phyloP scores from a whole-genome alignment of 2,888 invertebrate species.

The Drosophila affinis region DNA sequence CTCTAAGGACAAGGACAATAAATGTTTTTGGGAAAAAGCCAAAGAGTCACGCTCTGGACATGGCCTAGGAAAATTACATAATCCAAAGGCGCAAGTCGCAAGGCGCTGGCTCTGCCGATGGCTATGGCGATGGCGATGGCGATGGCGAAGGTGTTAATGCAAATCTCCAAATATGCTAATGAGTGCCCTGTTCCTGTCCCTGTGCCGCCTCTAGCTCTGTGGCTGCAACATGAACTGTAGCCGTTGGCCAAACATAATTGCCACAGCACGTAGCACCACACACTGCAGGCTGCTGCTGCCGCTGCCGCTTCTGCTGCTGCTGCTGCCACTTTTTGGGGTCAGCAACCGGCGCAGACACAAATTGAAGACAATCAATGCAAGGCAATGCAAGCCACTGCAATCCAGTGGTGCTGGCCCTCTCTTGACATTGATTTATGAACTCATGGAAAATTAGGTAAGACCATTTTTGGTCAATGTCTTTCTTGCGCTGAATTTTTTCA shows the following conservation, averaged over 20 bases:
- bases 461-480: conserved; percentile 77
- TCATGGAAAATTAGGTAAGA: conserved; percentile 81
- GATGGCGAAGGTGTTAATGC: conserved; percentile 80
- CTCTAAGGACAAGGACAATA: conserved; percentile 73
- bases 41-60: conserved; percentile 72
- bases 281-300: neutral
- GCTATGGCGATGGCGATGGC: conserved; percentile 42
- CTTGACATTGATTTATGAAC: conserved; percentile 82
- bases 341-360: conserved; percentile 42
- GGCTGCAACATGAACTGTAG: conserved; percentile 42
- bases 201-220: conserved; percentile 44
- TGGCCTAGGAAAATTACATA: conserved; percentile 73
- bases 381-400: neutral
- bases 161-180: conserved; percentile 81
- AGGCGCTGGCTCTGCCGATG: neutral
- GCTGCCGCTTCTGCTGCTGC: neutral
- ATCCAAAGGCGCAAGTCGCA: conserved; percentile 41
- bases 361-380: conserved; percentile 80
- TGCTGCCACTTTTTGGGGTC: conserved; percentile 36
- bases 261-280: conserved; percentile 68
- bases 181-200: conserved; percentile 45
- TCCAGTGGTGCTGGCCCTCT: conserved; percentile 35
- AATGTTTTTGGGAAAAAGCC: conserved; percentile 73
- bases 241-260: conserved; percentile 63
- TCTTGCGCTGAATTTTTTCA: conserved; percentile 38